These are phyloP conservation scores for Eonycteris spelaea DNA, from an alignment of 2,113 vertebrate genomes.

Conservation along the genomic window DNA sequence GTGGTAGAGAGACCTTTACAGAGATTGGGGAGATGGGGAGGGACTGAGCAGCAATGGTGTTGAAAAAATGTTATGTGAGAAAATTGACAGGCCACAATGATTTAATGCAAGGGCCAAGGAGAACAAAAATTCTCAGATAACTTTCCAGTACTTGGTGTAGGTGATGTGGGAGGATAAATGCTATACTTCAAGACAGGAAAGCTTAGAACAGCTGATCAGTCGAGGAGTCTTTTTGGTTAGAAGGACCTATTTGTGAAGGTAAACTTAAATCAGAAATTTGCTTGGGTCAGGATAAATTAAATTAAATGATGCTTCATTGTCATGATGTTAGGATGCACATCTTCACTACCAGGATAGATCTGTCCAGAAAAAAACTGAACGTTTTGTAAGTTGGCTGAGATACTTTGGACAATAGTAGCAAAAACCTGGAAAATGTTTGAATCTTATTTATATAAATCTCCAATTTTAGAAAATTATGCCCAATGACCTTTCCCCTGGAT, in stretches of 20 bases:
- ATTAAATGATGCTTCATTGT: background rate
- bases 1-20: background rate
- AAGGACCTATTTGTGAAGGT: background rate
- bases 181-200: background rate
- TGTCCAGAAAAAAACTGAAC: background rate
- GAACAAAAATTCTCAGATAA: background rate
- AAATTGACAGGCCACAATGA: background rate
- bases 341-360: background rate
- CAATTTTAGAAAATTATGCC: background rate
- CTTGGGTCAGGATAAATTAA: slow-evolving; percentile 11
- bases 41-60: background rate
- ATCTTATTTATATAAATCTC: background rate
- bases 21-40: background rate
- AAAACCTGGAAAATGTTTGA: background rate
- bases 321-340: background rate
- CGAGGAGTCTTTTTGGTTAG: background rate
- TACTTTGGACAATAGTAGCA: background rate
- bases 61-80: background rate
- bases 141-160: background rate
- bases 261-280: slow-evolving; percentile 2
- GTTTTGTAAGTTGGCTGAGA: background rate
- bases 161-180: background rate
- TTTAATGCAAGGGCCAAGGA: background rate
- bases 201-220: background rate
- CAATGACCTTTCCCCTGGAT: background rate